phyloP scores from a whole-genome alignment of 2,113 vertebrate species.

The Platanista minor region DNA sequence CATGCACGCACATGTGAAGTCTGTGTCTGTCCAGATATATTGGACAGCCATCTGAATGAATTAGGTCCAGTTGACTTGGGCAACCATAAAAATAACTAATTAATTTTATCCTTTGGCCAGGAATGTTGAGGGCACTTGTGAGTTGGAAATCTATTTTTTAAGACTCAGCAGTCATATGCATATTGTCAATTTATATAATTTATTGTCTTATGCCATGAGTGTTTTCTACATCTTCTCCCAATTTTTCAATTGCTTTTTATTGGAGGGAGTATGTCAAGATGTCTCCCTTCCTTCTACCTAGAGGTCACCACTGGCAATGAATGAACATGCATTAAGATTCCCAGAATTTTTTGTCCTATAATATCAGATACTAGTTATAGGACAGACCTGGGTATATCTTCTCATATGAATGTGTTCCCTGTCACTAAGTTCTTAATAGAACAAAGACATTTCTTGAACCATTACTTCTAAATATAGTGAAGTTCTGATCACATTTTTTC shows the following conservation, averaged over 20 bases:
- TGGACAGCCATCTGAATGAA: background rate
- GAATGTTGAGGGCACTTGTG: background rate
- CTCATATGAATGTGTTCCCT: background rate
- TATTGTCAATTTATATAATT: background rate
- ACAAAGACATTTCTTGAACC: background rate
- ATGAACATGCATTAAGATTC: background rate
- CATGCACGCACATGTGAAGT: no score
- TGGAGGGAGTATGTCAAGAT: no score
- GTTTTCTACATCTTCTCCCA: accelerated
- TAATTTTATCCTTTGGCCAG: background rate
- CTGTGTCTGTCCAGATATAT: background rate
- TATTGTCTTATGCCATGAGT: background rate
- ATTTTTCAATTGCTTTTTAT: background rate
- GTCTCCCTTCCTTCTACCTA: no score
- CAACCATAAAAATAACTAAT: background rate
- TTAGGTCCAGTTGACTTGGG: background rate
- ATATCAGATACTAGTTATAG: accelerated
- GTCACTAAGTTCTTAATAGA: background rate
- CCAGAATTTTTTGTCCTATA: background rate
- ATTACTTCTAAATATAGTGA: background rate
- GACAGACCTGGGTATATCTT: background rate
- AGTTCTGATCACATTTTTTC: background rate
- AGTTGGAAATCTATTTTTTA: background rate
- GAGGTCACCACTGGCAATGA: accelerated
- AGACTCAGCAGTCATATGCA: background rate